Base-by-base conservation (phyloP, 2,113 vertebrate genomes). In the Toxotes jaculatrix region DNA sequence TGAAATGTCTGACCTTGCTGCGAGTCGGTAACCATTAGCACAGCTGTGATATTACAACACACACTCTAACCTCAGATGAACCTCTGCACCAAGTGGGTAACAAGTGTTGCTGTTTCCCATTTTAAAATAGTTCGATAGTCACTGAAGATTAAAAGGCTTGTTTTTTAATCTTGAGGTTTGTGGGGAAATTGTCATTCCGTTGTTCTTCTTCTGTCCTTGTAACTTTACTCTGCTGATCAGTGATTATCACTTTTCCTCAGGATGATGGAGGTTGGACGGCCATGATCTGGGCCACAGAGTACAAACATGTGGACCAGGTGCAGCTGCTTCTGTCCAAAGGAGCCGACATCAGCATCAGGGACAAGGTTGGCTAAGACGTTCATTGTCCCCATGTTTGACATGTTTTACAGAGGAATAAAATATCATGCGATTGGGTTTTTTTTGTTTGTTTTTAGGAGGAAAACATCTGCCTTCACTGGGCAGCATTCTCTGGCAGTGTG, bases 241-340 rank as follows among this genome's bases (percentile, higher is more conserved):
- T 51, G 70, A 67, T 68, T 12, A 17, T 51, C 23, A 0, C 67
- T 64, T 47, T 4, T 62, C 77, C 8, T 59, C 84, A 99, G 98
- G 98, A 99, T 0, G 98, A 99, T 0, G 98, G 98, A 0, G 98
- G 98, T 61, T 99, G 98, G 98, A 99, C 98, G 0, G 96, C 98
- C 0, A 98, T 99, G 97, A 99, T 99, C 77, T 99, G 98, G 98
- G 98, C 98, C 31, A 99, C 98, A 0, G 98, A 99, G 77, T 99
- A 99, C 93, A 99, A 98, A 77, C 98, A 99, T 0, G 94, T 96
- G 1, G 97, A 98, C 66, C 96, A 98, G 57, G 98, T 99, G 89
- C 97, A 97, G 91, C 95, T 99, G 90, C 94, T 99, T 80, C 95
- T 99, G 31, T 95, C 96, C 13, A 97, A 96, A 91, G 97, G 97